Evolutionary conservation across 2,888 invertebrate species (phyloP).

Genomic region (Brachyopa scutellaris): DNA sequence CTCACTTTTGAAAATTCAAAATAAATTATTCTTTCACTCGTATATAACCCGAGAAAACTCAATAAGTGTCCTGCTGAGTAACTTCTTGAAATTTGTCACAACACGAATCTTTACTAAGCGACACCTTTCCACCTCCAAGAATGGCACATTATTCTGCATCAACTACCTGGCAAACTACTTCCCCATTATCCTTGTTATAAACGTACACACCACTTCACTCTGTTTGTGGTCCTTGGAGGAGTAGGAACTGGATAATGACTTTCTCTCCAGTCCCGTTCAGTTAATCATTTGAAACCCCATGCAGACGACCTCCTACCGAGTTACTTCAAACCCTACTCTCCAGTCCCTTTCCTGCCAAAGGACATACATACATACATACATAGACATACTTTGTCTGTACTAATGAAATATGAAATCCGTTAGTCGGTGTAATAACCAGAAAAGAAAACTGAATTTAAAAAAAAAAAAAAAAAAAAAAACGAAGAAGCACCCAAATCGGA

Average conservation of each 20-base stretch:
- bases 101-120: slow-evolving; percentile 15
- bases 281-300: slow-evolving; percentile 41
- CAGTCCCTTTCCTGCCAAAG: too few relatives aligned
- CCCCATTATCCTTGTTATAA: slow-evolving; percentile 2
- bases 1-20: too few relatives aligned
- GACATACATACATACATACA: too few relatives aligned
- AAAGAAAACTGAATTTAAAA: slow-evolving; percentile 51
- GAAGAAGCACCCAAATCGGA: slow-evolving; percentile 29
- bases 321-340: slow-evolving; percentile 13
- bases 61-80: slow-evolving; percentile 53
- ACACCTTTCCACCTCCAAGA: slow-evolving; percentile 23
- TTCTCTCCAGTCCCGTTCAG: slow-evolving; percentile 13
- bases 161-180: slow-evolving; percentile 39
- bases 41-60: slow-evolving; percentile 26
- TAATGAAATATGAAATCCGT: slow-evolving; percentile 54
- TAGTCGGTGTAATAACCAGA: slow-evolving; percentile 51
- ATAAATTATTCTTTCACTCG: too few relatives aligned
- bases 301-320: slow-evolving; percentile 15
- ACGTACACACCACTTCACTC: neutral
- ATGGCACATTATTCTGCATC: slow-evolving; percentile 27
- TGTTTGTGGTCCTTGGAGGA: neutral
- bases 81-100: slow-evolving; percentile 54
- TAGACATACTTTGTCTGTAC: too few relatives aligned
- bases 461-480: neutral
- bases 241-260: neutral